Conservation (phyloP, 1,140 invertebrate genomes). For the Olivierus martensii region DNA sequence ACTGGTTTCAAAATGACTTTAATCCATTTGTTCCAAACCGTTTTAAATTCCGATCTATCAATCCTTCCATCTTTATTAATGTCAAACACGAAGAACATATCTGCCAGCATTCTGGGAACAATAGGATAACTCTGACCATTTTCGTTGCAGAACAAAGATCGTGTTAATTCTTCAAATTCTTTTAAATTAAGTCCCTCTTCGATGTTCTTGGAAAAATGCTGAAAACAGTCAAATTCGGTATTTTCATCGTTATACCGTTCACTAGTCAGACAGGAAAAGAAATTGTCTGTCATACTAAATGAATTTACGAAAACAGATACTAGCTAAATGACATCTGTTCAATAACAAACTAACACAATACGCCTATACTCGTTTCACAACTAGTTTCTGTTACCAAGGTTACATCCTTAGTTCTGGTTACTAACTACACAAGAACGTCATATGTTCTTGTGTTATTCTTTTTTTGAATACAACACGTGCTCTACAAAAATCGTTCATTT, state of each 20-base stretch:
- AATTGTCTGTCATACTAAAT: neutral
- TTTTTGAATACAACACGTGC: too few relatives aligned
- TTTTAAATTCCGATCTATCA: slow-evolving; percentile 62
- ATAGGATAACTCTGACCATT: slow-evolving; percentile 69
- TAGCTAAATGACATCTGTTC: neutral
- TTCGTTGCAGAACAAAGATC: slow-evolving; percentile 71
- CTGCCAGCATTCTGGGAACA: slow-evolving; percentile 49
- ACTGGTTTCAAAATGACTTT: slow-evolving; percentile 67
- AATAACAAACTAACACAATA: neutral
- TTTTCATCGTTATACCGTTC: neutral
- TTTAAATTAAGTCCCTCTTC: slow-evolving; percentile 60
- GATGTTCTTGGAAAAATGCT: slow-evolving; percentile 29
- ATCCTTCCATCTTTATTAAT: slow-evolving; percentile 61
- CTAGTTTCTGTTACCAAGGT: too few relatives aligned
- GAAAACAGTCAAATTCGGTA: neutral
- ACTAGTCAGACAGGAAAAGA: neutral
- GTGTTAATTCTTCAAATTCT: slow-evolving; percentile 66
- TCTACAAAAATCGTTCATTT: too few relatives aligned
- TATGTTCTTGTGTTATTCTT: too few relatives aligned
- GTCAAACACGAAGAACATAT: slow-evolving; percentile 67
- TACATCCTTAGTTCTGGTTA: too few relatives aligned
- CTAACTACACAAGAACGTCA: too few relatives aligned
- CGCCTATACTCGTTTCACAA: too few relatives aligned
- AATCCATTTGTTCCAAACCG: slow-evolving; percentile 35
- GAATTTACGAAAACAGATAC: neutral